phyloP scores from a whole-genome alignment of 2,888 invertebrate species.

The Pelosia muscerda region DNA sequence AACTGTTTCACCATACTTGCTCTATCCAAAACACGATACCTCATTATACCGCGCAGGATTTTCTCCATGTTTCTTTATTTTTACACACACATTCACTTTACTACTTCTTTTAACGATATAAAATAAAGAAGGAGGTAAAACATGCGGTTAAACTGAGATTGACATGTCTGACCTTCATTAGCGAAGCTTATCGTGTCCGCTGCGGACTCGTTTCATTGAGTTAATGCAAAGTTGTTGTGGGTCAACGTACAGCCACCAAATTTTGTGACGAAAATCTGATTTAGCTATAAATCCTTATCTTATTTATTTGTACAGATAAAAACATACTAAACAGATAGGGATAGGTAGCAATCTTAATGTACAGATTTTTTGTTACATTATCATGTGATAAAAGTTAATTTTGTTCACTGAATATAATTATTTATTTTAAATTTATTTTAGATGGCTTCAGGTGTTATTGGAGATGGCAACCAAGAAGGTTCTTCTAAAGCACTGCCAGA shows the following conservation, averaged over 20 bases:
- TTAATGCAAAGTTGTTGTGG: constrained; percentile 50
- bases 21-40: constrained; percentile 93
- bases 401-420: neutral
- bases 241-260: constrained; percentile 52
- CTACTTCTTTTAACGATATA: constrained; percentile 25
- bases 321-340: constrained; percentile 20
- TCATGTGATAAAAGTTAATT: neutral
- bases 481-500: constrained; percentile 69
- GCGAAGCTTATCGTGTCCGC: constrained; percentile 72
- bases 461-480: constrained; percentile 67
- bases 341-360: neutral
- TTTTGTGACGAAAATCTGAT: constrained; percentile 16
- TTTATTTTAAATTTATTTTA: constrained; percentile 49
- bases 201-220: constrained; percentile 45
- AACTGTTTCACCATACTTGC: constrained; percentile 97
- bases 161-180: constrained; percentile 82
- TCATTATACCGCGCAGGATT: constrained; percentile 96
- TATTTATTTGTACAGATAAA: constrained; percentile 24
- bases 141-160: constrained; percentile 55
- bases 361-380: neutral
- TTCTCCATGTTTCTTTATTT: constrained; percentile 89
- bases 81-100: constrained; percentile 40
- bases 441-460: constrained; percentile 74
- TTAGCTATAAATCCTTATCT: constrained; percentile 22
- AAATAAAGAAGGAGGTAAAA: constrained; percentile 35